Base-by-base conservation (phyloP, 2,797 vertebrate genomes). In the Typhlichthys subterraneus region DNA sequence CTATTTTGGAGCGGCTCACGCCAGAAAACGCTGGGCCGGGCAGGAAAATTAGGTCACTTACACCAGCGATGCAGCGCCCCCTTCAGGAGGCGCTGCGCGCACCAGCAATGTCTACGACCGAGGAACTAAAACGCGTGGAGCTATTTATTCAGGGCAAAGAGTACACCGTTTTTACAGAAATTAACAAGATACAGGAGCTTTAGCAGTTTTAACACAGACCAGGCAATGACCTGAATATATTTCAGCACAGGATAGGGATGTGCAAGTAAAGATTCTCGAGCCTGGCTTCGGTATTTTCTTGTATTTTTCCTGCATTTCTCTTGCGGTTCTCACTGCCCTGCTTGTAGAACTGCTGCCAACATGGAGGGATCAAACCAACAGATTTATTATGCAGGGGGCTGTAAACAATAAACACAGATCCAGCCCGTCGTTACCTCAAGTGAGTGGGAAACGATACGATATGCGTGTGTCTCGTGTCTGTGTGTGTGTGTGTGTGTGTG, bases 41-140 rank as follows among this genome's bases (percentile, higher is more conserved):
- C 87, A 81, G 78, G 82, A 87, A 87, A 94, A 93, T 83, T 89
- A 89, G 92, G 92, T 92, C 91, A 93, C 85, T 88, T 87, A 85
- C 86, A 82, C 52, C 85, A 91, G 80, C 76, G 57, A 84, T 89
- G 83, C 88, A 85, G 82, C 64, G 76, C 73, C 85, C 81, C 67
- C 71, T 75, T 80, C 73, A 3, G 56, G 78, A 58, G 65, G 8
- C 66, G 51, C 49, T 70, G 69, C 56, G 23, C 48, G 49, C 49
- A 29, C 10, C 50, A 65, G 45, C 42, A 57, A 13, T 69, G 65
- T 61, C 66, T 71, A 65, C 82, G 81, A 80, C 81, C 77, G 53
- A 80, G 84, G 74, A 72, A 82, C 59, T 63, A 59, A 85, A 82
- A 81, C 38, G 47, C 72, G 83, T 70, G 67, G 75, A 5, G 6